Percentiles rank a stretch among this genome's conserved stretches.
Evolutionary conservation across 2,888 invertebrate genomes (phyloP).

Genomic region (Willowsia nigromaculata): DNA sequence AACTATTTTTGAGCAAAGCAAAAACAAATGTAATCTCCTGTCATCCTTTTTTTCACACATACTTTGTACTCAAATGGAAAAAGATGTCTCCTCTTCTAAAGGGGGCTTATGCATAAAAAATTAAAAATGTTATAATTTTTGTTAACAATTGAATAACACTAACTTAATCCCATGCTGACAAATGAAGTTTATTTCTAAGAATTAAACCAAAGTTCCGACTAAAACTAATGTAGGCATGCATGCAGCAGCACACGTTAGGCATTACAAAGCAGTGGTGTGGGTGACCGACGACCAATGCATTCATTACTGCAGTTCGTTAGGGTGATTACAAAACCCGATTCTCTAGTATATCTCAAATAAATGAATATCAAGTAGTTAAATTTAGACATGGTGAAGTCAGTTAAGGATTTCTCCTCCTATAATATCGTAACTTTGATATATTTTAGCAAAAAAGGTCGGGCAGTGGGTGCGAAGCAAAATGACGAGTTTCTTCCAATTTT

Average conservation of each 20-base stretch:
- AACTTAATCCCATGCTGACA: constrained; percentile 26
- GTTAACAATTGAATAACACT: neutral
- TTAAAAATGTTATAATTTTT: neutral
- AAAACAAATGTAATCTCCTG: too few species aligned
- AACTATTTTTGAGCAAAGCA: too few species aligned
- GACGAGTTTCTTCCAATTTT: neutral
- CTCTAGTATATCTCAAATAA: neutral
- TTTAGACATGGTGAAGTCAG: neutral
- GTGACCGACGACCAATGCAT: neutral
- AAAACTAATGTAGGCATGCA: too few species aligned
- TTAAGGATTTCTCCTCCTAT: neutral
- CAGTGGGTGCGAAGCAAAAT: neutral
- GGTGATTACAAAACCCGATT: constrained; percentile 11
- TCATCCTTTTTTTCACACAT: too few species aligned
- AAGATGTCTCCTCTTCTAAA: too few species aligned
- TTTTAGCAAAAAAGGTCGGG: neutral
- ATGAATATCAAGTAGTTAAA: neutral
- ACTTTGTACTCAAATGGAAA: too few species aligned
- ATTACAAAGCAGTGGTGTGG: too few species aligned
- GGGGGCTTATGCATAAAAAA: constrained; percentile 10
- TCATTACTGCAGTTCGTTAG: neutral
- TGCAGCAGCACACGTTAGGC: too few species aligned
- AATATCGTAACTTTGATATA: neutral
- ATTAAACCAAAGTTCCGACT: neutral
- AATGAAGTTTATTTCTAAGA: neutral